A percentile compares a stretch with the other conserved stretches of the same genome.
phyloP scores from a whole-genome alignment of 2,113 vertebrate species.

The Gobius niger region DNA sequence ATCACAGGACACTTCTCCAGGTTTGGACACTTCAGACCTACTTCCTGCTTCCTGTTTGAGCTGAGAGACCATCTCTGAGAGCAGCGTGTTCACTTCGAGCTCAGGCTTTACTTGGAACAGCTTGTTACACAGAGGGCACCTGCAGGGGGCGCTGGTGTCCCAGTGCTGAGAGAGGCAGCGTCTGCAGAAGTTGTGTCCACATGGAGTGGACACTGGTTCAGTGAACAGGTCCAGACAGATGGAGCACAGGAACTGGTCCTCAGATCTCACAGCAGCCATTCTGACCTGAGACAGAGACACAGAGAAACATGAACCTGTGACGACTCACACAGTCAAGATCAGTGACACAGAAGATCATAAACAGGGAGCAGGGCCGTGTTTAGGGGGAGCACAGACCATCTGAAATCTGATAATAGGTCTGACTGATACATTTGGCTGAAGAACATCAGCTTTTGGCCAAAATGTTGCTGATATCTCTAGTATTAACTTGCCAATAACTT shows the following conservation, averaged over 20 bases:
- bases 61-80: constrained; percentile 25
- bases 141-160: constrained; percentile 3
- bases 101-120: not conserved
- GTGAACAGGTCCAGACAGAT: constrained; percentile 1
- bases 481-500: too few relatives aligned
- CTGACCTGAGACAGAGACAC: not conserved
- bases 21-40: not conserved
- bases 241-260: constrained; percentile 6
- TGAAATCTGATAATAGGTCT: too few relatives aligned
- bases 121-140: constrained; percentile 25
- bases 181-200: constrained; percentile 6
- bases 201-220: not conserved
- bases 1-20: constrained; percentile 6
- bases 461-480: too few relatives aligned
- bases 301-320: not conserved
- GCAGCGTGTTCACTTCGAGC: constrained; percentile 19
- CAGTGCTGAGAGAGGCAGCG: constrained; percentile 15
- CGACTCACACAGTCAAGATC: too few relatives aligned
- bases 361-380: too few relatives aligned
- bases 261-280: constrained; percentile 11
- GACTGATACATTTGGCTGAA: too few relatives aligned
- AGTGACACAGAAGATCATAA: too few relatives aligned
- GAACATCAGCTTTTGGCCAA: too few relatives aligned
- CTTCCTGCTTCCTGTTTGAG: constrained; percentile 13
- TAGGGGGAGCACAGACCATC: too few relatives aligned